Evolutionary conservation across 2,113 vertebrate genomes (phyloP).

Genomic region (Rhineura floridana): DNA sequence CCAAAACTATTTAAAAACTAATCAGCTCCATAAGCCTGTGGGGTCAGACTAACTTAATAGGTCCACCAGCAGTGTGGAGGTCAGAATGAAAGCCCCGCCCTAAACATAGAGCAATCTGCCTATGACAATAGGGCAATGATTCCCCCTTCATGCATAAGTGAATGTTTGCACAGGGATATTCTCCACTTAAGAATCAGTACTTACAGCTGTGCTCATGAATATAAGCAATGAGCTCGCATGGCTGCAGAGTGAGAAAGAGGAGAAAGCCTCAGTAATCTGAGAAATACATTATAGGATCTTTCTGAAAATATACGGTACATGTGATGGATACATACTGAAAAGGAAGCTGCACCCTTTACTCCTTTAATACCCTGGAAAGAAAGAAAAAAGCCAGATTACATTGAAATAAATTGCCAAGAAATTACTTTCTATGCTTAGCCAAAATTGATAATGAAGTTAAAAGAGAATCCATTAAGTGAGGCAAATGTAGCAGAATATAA

Average conservation of each 20-base stretch:
- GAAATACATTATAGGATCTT: background rate
- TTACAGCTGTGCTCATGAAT: constrained; percentile 23
- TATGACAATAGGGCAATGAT: background rate
- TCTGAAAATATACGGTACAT: background rate
- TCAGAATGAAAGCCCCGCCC: background rate
- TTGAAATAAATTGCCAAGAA: background rate
- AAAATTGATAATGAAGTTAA: background rate
- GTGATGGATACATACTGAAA: constrained; percentile 11
- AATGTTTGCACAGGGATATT: background rate
- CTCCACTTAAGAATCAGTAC: background rate
- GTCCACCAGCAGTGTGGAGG: background rate
- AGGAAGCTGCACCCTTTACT: background rate
- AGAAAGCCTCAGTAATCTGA: background rate
- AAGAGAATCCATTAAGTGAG: background rate
- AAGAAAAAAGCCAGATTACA: background rate
- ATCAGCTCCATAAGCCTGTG: background rate
- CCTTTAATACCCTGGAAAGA: constrained; percentile 19
- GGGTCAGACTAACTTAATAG: background rate
- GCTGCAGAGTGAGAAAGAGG: background rate
- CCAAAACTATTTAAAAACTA: background rate
- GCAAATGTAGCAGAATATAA: background rate
- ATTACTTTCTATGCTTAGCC: background rate
- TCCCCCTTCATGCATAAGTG: background rate
- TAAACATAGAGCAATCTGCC: background rate
- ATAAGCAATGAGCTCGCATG: constrained; percentile 19